Evolutionary conservation across 2,113 vertebrate species (phyloP).

Genomic region (Eupsittula cactorum): DNA sequence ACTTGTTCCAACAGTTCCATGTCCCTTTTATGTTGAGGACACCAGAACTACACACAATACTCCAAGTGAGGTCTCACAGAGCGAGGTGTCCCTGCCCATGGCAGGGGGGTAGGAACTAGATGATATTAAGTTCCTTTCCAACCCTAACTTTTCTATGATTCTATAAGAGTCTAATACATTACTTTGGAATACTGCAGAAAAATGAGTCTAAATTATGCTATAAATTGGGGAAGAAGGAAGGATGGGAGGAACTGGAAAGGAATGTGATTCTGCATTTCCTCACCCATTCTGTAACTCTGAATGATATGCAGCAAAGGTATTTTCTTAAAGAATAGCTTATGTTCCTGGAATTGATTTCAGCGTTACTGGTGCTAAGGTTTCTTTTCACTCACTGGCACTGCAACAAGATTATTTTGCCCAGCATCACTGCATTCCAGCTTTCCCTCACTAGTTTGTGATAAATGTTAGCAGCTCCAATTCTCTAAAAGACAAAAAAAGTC

Average conservation of each 20-base stretch:
- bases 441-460: neutral
- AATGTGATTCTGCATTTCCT: neutral
- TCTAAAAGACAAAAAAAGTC: neutral
- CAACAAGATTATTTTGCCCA: neutral
- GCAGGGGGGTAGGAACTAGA: too few relatives aligned
- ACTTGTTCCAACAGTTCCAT: too few relatives aligned
- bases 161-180: neutral
- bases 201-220: neutral
- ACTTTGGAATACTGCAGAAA: neutral
- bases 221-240: neutral
- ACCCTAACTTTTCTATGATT: too few relatives aligned
- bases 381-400: neutral
- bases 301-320: neutral
- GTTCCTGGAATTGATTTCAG: neutral
- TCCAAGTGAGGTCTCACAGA: too few relatives aligned
- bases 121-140: too few relatives aligned
- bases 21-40: too few relatives aligned
- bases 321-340: neutral
- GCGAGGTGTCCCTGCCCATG: too few relatives aligned
- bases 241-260: neutral
- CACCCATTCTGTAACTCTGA: neutral
- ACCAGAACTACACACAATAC: too few relatives aligned
- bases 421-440: neutral
- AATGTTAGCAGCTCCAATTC: neutral
- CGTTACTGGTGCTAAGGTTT: neutral